Evolutionary conservation across 2,888 invertebrate species (phyloP), one percentile per base, ranked within the genome.

Genomic region (Pandemis heparana): DNA sequence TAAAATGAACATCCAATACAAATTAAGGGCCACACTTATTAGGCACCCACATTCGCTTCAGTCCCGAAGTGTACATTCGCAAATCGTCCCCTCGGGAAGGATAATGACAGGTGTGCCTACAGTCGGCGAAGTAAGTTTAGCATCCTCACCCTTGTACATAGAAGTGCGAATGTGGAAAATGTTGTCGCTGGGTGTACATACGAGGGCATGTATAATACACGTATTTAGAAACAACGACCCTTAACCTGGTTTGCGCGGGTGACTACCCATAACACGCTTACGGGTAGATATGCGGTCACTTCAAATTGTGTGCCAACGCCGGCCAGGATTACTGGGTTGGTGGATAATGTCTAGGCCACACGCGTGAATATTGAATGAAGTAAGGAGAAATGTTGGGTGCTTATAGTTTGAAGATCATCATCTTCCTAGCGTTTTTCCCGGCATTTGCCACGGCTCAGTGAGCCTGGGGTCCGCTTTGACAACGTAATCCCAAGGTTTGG

Each of bases 41-140:
- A 69, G 69, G 64, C 64, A 60, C 63, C 68, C 68, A 61, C 60
- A 67, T 41, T 61, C 23, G 59, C 32, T 67, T 53, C 32, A 18
- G 38, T 16, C 48, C 53, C 64, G 48, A 67, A 72, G 48, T 69
- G 69, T 69, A 68, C 69, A 74, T 65, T 70, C 38, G 39, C 74
- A 65, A 70, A 65, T 65, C 60, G 61, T n/a, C 51, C 69, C 73
- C 60, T 70, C n/a, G 65, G 60, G 53, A 38, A n/a, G 69, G 73
- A 65, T 70, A 74, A 74, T 69, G 65, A 68, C 46, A 66, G 68
- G 72, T 59, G 66, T 41, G 71, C 61, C 12, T 68, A 72, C 72
- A 46, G 72, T 39, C 23, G 60, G 64, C 64, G 10, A 74, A 64
- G n/a, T 1, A 60, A 41, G 51, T 61, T 18, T 32, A 18, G 53